These are phyloP conservation scores for Gandaritis pyraliata DNA, from an alignment of 2,888 invertebrate species.

Conservation along the genomic window DNA sequence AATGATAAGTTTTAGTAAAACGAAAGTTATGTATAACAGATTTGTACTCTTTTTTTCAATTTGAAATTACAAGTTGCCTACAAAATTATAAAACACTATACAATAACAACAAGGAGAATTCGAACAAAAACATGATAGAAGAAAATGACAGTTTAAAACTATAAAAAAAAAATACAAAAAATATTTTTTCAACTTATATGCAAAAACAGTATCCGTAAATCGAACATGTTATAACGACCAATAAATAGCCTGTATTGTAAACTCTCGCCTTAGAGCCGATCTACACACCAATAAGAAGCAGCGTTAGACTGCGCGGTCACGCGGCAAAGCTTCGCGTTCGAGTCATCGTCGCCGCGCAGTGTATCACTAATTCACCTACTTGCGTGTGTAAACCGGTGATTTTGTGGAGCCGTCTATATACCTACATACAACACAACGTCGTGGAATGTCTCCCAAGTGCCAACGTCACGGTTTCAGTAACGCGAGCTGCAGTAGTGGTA, in stretches of 20 bases:
- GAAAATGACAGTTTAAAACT: constrained; percentile 7
- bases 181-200: constrained; percentile 20
- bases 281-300: too few species aligned
- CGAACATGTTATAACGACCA: not conserved
- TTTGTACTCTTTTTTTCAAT: constrained; percentile 63
- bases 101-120: constrained; percentile 44
- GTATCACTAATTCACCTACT: too few species aligned
- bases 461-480: constrained; percentile 83
- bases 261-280: too few species aligned
- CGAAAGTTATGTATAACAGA: constrained; percentile 47
- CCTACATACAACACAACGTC: not conserved
- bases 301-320: too few species aligned
- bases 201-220: constrained; percentile 19
- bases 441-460: not conserved
- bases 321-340: too few species aligned
- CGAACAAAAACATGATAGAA: constrained; percentile 44
- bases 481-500: constrained; percentile 92
- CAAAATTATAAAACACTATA: constrained; percentile 64
- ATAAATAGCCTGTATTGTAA: too few species aligned
- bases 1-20: too few species aligned
- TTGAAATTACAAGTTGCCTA: constrained; percentile 53
- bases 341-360: too few species aligned
- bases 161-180: constrained; percentile 18
- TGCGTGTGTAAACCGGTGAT: too few species aligned
- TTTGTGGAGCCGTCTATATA: constrained; percentile 3